Conservation (phyloP, 1,140 invertebrate species). For the Mamestra configurata region DNA sequence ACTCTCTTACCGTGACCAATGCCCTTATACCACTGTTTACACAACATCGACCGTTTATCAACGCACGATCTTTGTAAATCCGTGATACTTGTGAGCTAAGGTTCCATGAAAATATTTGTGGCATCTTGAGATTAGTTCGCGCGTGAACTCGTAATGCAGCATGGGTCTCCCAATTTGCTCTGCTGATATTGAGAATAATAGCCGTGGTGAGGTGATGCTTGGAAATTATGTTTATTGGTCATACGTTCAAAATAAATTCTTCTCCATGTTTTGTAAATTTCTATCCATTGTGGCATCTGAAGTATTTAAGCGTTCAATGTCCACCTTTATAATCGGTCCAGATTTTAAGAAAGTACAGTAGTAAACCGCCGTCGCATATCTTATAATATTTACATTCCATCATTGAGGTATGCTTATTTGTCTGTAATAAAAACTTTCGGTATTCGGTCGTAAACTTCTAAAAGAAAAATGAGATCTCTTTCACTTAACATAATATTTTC, state of each 20-base stretch:
- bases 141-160: conserved; percentile 31
- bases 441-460: conserved; percentile 10
- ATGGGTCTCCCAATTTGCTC: conserved; percentile 18
- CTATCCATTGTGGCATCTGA: background rate
- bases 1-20: conserved; percentile 70
- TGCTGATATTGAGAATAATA: conserved; percentile 28
- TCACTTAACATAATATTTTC: conserved; percentile 15
- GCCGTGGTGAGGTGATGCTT: background rate
- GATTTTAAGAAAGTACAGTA: background rate
- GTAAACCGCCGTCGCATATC: background rate
- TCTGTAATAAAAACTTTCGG: conserved; percentile 20
- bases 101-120: conserved; percentile 42
- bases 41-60: conserved; percentile 73
- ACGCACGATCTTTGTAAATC: conserved; percentile 77
- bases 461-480: conserved; percentile 16
- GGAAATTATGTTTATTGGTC: background rate
- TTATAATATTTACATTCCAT: conserved; percentile 32
- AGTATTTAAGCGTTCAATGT: background rate
- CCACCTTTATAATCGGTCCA: background rate
- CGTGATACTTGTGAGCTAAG: conserved; percentile 49
- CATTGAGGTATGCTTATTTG: background rate
- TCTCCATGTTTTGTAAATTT: background rate
- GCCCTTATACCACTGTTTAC: conserved; percentile 76
- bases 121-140: conserved; percentile 15
- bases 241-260: background rate